Conservation (phyloP, 1,140 invertebrate genomes). For the Drosophila ercepeae region DNA sequence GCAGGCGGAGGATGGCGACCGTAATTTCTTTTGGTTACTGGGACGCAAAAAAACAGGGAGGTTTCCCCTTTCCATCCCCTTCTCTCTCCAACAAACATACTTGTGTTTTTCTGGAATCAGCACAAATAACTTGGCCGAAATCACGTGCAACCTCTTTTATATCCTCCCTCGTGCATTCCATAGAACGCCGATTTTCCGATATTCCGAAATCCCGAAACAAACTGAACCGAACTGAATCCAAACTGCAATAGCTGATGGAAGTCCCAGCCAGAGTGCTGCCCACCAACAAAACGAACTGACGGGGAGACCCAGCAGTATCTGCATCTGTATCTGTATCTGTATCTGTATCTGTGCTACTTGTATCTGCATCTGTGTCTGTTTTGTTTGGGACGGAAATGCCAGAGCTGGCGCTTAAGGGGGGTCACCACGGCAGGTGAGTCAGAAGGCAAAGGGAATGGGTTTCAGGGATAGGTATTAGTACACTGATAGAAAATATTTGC, state of each 20-base stretch:
- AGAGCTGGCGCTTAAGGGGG: slow-evolving; percentile 46
- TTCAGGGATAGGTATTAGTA: slow-evolving; percentile 11
- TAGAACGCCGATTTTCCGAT: slow-evolving; percentile 8
- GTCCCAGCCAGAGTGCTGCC: too few species aligned
- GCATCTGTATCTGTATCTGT: slow-evolving; percentile 22
- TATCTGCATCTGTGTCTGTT: slow-evolving; percentile 62
- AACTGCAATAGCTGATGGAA: slow-evolving; percentile 72
- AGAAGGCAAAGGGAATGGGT: slow-evolving; percentile 23
- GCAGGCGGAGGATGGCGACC: slow-evolving; percentile 61
- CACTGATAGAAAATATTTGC: too few species aligned
- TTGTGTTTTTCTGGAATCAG: slow-evolving; percentile 3
- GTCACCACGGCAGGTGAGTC: slow-evolving; percentile 25
- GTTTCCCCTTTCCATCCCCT: slow-evolving; percentile 4
- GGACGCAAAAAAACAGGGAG: slow-evolving; percentile 63
- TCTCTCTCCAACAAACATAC: slow-evolving; percentile 4
- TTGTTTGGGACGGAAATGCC: slow-evolving; percentile 76
- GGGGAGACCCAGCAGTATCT: slow-evolving; percentile 47
- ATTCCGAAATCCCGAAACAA: slow-evolving; percentile 19
- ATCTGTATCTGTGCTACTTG: slow-evolving; percentile 49
- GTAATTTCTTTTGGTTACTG: slow-evolving; percentile 78
- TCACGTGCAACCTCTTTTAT: neutral
- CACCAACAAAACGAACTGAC: slow-evolving; percentile 25
- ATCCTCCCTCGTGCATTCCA: neutral
- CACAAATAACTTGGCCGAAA: neutral
- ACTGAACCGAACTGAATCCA: slow-evolving; percentile 42